Percentiles rank a stretch among this genome's conserved stretches.
phyloP scores from a whole-genome alignment of 2,113 vertebrate genomes.

The Pardalotus punctatus region DNA sequence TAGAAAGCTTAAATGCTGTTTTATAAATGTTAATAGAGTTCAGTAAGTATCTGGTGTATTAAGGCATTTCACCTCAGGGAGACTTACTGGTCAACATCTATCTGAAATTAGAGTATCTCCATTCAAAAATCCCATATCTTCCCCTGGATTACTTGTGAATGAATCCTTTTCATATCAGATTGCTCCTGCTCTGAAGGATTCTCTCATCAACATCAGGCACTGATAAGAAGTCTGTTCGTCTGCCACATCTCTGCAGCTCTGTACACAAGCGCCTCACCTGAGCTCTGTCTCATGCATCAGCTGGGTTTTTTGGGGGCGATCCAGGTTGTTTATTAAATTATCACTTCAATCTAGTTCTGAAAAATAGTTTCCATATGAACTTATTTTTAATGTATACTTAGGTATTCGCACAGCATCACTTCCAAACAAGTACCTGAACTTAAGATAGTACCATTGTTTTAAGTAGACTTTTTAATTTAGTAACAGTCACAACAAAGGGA shows the following conservation, averaged over 20 bases:
- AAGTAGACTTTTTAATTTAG: not conserved
- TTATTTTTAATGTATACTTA: not conserved
- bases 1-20: not conserved
- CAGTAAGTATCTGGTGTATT: not conserved
- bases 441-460: not conserved
- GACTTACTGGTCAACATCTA: not conserved
- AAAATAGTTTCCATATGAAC: not conserved
- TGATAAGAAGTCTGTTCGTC: not conserved
- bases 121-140: not conserved
- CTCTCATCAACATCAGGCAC: not conserved
- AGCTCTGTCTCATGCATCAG: not conserved
- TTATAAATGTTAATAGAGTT: not conserved
- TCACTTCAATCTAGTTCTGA: not conserved
- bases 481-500: not conserved
- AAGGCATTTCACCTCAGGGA: not conserved
- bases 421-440: not conserved
- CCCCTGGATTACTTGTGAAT: not conserved
- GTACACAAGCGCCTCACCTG: not conserved
- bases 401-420: not conserved
- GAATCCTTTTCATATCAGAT: not conserved
- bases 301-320: not conserved
- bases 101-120: not conserved
- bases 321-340: not conserved
- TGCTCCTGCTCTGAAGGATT: not conserved
- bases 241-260: not conserved